Evolutionary conservation across 1,140 invertebrate species (phyloP).

Genomic region (Triops cancriformis): DNA sequence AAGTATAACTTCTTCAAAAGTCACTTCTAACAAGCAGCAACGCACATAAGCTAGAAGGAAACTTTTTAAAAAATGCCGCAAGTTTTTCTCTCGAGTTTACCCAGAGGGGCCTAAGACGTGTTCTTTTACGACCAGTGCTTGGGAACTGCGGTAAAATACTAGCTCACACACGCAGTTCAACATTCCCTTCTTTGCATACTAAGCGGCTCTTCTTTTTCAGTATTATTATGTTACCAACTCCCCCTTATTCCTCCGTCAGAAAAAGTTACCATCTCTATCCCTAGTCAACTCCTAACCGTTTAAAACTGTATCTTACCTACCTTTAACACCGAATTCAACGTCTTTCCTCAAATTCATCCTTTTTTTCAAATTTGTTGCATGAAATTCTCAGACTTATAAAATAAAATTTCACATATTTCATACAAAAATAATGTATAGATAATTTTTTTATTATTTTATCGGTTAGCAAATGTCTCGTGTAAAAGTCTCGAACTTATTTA

Average conservation of each 20-base stretch:
- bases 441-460: no score
- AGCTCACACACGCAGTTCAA: constrained; percentile 9
- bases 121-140: constrained; percentile 11
- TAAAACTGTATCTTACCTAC: no score
- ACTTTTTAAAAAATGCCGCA: background rate
- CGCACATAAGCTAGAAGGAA: background rate
- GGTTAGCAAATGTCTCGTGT: no score
- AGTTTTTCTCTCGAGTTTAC: background rate
- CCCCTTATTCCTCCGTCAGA: background rate
- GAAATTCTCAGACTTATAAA: no score
- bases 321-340: no score
- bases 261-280: background rate
- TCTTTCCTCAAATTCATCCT: no score
- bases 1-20: background rate
- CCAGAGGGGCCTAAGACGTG: constrained; percentile 10
- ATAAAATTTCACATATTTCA: background rate
- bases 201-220: background rate
- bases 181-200: constrained; percentile 13
- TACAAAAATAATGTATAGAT: no score
- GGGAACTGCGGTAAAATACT: constrained; percentile 10
- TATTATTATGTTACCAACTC: background rate
- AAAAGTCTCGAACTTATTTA: background rate
- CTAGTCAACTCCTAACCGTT: background rate
- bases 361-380: no score
- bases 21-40: background rate